Percentiles rank a stretch among this genome's conserved stretches.
Conservation (phyloP, 2,113 vertebrate genomes). For the Anoura caudifer region DNA sequence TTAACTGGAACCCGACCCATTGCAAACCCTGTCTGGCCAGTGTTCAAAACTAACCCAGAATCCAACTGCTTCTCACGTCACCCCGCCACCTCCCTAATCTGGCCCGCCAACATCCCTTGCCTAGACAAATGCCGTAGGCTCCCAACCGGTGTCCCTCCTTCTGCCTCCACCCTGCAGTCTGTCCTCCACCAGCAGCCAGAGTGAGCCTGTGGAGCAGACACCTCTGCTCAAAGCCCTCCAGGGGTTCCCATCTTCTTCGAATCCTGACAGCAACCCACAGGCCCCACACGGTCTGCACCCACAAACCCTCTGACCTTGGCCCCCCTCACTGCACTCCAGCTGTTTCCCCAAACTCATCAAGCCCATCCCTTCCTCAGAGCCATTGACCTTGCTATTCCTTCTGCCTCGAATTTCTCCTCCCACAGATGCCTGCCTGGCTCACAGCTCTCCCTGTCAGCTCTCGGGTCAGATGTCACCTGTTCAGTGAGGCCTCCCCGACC, state of each 20-base stretch:
- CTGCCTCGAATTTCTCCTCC: not conserved
- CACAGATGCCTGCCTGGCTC: not conserved
- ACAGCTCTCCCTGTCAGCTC: not conserved
- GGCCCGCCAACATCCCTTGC: not conserved
- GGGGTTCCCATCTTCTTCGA: not conserved
- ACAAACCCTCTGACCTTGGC: not conserved
- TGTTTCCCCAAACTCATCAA: not conserved
- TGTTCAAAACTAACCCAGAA: not conserved
- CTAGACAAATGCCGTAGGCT: not conserved
- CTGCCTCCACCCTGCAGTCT: not conserved
- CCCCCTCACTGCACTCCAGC: not conserved
- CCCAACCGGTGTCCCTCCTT: not conserved
- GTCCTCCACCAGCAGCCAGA: not conserved
- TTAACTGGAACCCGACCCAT: not conserved
- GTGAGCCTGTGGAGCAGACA: accelerated
- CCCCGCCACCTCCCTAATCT: not conserved
- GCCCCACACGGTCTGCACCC: not conserved
- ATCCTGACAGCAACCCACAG: accelerated
- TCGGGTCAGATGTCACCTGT: not conserved
- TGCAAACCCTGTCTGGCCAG: not conserved
- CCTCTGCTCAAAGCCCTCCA: not conserved
- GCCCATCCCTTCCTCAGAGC: not conserved
- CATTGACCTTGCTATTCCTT: too few relatives aligned
- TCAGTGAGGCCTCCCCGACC: not conserved
- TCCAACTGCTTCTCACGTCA: not conserved